Evolutionary conservation across 2,888 invertebrate species (phyloP), one percentile per base, ranked within the genome.

Genomic region (Yponomeuta cagnagella): DNA sequence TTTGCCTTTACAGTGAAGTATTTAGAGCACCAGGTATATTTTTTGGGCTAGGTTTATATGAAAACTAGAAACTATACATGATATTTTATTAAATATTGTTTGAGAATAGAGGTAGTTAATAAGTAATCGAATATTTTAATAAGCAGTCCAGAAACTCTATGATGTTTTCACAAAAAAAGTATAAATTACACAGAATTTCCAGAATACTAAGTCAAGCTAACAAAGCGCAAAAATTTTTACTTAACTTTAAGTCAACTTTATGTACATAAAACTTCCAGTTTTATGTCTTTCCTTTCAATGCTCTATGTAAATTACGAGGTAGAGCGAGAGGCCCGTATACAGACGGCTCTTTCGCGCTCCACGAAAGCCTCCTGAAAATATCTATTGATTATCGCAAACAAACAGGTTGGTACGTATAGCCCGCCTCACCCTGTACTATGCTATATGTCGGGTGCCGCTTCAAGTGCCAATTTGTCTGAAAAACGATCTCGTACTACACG

Each of bases 281-380:
- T 74, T 75, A 77, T 88, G 82, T 77, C 71, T 73, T 70, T 74
- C 78, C 83, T 79, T 78, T 69, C 72, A 77, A 73, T 86, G 76
- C 81, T 76, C 88, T 88, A 81, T 81, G 79, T 81, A 88, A 87
- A 88, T 89, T 88, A 88, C 84, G 82, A 77, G 84, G 77, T 72
- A 76, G 88, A 91, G 83, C 76, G 90, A 88, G 90, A 88, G 71
- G 75, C 82, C 80, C 75, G 75, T 83, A 86, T 83, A 73, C 74
- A 73, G 76, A 76, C 80, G 78, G 85, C 85, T 77, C 85, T 78
- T 77, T 85, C 87, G 76, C 86, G 78, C 88, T 81, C 83, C 82
- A 84, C 89, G 89, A 90, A 90, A 90, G 90, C 90, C 90, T 90
- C 88, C 90, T 91, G 91, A 91, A 92, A 92, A 92, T 91, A 91